Percentiles rank a stretch among this genome's conserved stretches.
phyloP scores from a whole-genome alignment of 2,113 vertebrate genomes.

The Nicator chloris region DNA sequence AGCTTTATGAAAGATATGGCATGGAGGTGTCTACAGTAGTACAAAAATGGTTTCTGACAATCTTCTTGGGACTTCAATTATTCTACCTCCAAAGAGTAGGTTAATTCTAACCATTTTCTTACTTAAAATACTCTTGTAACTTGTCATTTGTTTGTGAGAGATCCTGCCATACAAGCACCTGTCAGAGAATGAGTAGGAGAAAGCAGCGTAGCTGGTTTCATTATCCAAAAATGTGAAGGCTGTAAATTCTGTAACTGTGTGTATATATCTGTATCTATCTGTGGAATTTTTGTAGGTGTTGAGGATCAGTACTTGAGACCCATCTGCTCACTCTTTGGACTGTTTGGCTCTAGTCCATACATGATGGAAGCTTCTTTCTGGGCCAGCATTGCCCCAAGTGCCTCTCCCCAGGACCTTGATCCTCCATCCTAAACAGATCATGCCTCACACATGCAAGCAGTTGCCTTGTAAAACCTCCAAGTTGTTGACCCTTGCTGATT shows the following conservation, averaged over 20 bases:
- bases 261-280: background rate
- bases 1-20: background rate
- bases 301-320: background rate
- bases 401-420: background rate
- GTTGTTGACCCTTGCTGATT: background rate
- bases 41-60: background rate
- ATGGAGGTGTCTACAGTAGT: background rate
- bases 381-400: background rate
- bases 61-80: background rate
- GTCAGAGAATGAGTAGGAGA: background rate
- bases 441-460: background rate
- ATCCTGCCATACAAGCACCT: background rate
- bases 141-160: background rate
- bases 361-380: background rate
- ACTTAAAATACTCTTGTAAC: background rate
- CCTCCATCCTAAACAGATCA: background rate
- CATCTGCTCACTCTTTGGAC: background rate
- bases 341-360: background rate
- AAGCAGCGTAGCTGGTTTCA: background rate
- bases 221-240: background rate
- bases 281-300: background rate
- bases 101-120: background rate
- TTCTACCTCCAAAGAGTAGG: background rate
- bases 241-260: background rate
- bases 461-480: background rate